Percentiles rank a stretch among this genome's conserved stretches.
phyloP scores from a whole-genome alignment of 1,140 invertebrate species.

The Uloborus diversus region DNA sequence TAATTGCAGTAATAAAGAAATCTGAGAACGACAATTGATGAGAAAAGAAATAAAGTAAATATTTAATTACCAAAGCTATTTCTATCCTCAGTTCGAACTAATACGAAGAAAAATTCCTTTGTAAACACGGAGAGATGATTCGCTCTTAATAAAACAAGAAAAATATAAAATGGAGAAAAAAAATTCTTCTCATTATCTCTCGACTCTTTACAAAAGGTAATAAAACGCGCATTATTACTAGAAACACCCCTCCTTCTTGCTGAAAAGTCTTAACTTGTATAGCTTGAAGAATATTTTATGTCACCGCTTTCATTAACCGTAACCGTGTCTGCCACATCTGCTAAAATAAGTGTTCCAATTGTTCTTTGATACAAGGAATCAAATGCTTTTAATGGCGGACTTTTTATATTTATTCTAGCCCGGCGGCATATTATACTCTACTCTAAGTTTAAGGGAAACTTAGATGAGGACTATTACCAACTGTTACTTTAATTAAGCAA shows the following conservation, averaged over 20 bases:
- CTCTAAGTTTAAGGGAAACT: not conserved
- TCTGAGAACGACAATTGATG: not conserved
- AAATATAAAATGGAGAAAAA: not conserved
- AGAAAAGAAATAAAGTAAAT: not conserved
- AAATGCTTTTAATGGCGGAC: not conserved
- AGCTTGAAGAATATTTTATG: conserved; percentile 4
- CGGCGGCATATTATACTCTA: not conserved
- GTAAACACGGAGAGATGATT: not conserved
- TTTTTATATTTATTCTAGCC: not conserved
- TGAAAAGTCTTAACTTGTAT: conserved; percentile 1
- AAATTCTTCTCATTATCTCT: conserved; percentile 6
- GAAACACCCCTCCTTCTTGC: not conserved
- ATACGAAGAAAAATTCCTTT: not conserved
- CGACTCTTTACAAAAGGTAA: not conserved
- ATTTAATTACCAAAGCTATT: not conserved
- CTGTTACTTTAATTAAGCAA: conserved; percentile 19
- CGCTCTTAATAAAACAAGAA: not conserved
- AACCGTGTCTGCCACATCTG: not conserved
- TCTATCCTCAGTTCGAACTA: not conserved
- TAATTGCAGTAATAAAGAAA: not conserved
- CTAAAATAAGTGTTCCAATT: not conserved
- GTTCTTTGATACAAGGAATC: not conserved
- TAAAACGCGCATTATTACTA: not conserved
- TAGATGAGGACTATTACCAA: conserved; percentile 2
- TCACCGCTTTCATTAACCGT: not conserved